phyloP scores from a whole-genome alignment of 2,888 invertebrate species.

The Drosophila picticornis region DNA sequence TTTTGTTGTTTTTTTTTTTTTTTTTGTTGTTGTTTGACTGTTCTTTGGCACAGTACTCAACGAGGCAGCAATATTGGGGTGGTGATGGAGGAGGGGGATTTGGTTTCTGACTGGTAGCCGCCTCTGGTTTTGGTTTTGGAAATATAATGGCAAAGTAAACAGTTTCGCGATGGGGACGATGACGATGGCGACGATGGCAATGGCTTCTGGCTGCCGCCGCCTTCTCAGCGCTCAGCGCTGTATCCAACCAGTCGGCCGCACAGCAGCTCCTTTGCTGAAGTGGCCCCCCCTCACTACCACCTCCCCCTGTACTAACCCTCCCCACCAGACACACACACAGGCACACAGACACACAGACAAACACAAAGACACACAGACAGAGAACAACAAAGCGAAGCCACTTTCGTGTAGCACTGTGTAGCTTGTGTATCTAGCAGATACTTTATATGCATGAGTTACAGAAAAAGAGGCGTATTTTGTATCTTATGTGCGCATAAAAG shows the following conservation, averaged over 20 bases:
- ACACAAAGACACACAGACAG: slow-evolving; percentile 12
- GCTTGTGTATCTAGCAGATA: slow-evolving; percentile 79
- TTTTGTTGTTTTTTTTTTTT: neutral
- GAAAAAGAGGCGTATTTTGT: slow-evolving; percentile 76
- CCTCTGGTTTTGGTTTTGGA: slow-evolving; percentile 63
- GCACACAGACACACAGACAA: slow-evolving; percentile 1
- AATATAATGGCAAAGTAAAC: slow-evolving; percentile 74
- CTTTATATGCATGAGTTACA: slow-evolving; percentile 81
- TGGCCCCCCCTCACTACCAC: too few relatives aligned
- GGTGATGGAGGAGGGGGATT: neutral
- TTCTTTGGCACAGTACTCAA: slow-evolving; percentile 43
- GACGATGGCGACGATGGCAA: slow-evolving; percentile 29
- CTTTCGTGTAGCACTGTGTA: slow-evolving; percentile 52
- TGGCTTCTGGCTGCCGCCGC: slow-evolving; percentile 56
- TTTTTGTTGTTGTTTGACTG: slow-evolving; percentile 6
- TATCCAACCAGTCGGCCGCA: slow-evolving; percentile 13
- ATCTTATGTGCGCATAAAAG: slow-evolving; percentile 62
- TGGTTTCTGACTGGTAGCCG: slow-evolving; percentile 45
- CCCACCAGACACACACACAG: neutral
- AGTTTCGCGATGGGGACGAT: slow-evolving; percentile 60
- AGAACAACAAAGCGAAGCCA: slow-evolving; percentile 46
- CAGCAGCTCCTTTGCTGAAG: slow-evolving; percentile 38
- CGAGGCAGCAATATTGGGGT: slow-evolving; percentile 3
- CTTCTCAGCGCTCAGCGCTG: slow-evolving; percentile 29
- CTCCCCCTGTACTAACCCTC: neutral